Evolutionary conservation across 35 echinoderm and acorn worm species (phyloP).

Genomic region (Heliocidaris erythrogramma): DNA sequence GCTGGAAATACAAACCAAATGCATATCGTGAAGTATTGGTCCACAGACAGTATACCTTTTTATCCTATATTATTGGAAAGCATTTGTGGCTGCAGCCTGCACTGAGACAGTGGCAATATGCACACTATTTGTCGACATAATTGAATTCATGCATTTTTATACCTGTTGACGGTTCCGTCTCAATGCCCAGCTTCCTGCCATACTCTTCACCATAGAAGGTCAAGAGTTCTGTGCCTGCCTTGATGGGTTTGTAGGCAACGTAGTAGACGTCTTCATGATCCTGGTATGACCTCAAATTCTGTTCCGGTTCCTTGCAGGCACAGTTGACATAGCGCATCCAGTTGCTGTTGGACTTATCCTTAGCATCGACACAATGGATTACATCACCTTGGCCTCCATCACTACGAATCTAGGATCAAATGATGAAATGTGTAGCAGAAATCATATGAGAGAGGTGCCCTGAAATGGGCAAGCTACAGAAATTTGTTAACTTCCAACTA

Average conservation of each 20-base stretch:
- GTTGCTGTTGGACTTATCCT: conserved; percentile 53
- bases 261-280: conserved; percentile 52
- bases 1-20: no score
- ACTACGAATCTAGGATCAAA: conserved; percentile 26
- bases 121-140: no score
- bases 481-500: no score
- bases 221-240: conserved; percentile 41
- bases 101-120: no score
- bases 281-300: conserved; percentile 56
- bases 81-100: no score
- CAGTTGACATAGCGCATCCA: conserved; percentile 71
- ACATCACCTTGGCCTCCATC: conserved; percentile 36
- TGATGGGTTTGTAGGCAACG: conserved; percentile 44
- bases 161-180: not conserved
- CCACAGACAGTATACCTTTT: no score
- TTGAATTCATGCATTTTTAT: not conserved
- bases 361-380: conserved; percentile 49
- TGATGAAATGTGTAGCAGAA: not conserved
- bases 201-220: conserved; percentile 31
- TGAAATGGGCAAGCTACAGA: not conserved
- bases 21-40: no score
- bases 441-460: not conserved
- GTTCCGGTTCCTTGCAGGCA: conserved; percentile 52
- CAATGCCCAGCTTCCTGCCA: conserved; percentile 12
- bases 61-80: no score